Evolutionary conservation across 2,797 vertebrate genomes (phyloP), one percentile per base, ranked within the genome.

Genomic region (Eurystomus glaucurus): DNA sequence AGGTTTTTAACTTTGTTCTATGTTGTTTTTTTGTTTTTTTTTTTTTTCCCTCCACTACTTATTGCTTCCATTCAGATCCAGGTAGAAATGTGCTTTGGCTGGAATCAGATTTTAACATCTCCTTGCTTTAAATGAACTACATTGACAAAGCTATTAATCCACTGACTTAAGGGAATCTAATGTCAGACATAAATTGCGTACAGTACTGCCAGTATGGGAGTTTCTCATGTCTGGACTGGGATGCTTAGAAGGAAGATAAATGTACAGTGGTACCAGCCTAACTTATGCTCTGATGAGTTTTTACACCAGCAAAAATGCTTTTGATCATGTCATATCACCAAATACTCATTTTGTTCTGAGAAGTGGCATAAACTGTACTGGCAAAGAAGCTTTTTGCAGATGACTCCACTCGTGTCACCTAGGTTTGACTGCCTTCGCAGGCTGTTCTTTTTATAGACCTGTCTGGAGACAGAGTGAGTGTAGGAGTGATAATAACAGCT

Each of bases 401-500:
- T 84, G 82, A 86, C 85, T 95, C 41, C 0, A 2, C 80, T 84
- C 11, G 0, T 93, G 85, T 94, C 71, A 76, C 28, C 55, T 45
- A 61, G 41, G 68, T 71, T 78, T 88, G 87, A 81, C 80, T 97
- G 93, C 93, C 51, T 95, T 90, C 3, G 9, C 37, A 68, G 75
- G 58, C 74, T 94, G 75, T 74, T 88, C 50, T 77, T 93, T 95
- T 94, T 93, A 85, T 86, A 91, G 81, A 89, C 84, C 83, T 91
- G 85, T 80, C 90, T 90, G 77, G 78, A 77, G 85, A 62, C 45
- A 89, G 65, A 77, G 43, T n/a, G 54, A 37, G 71, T 64, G 89
- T 91, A 85, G 96, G 79, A 95, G 89, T 79, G 85, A 66, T 91
- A 88, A 97, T 70, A 90, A 69, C 89, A 95, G 79, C 91, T 92